Evolutionary conservation across 2,888 invertebrate species (phyloP).

Genomic region (Amiota communis): DNA sequence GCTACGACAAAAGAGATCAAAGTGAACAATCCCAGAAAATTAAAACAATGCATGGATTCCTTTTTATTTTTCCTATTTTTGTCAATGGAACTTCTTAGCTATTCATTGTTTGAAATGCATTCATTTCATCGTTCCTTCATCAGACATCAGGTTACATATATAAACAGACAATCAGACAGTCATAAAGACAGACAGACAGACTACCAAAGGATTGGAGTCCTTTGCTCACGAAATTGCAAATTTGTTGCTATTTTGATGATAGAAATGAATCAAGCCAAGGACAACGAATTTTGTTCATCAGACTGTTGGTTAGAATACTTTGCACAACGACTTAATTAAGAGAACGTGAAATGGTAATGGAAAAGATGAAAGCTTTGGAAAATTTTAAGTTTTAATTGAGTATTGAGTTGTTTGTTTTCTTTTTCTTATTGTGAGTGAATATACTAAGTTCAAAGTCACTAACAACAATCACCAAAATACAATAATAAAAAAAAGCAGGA

Average conservation of each 20-base stretch:
- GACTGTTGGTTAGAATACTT: conserved; percentile 21
- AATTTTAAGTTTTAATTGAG: not conserved
- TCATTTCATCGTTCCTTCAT: conserved; percentile 5
- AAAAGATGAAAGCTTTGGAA: conserved; percentile 1
- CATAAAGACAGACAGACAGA: too few species aligned
- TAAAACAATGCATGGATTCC: conserved; percentile 14
- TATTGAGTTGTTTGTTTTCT: not conserved
- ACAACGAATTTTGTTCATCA: not conserved
- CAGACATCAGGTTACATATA: too few species aligned
- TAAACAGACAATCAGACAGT: too few species aligned
- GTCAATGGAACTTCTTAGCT: too few species aligned
- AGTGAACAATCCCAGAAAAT: conserved; percentile 19
- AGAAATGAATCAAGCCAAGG: not conserved
- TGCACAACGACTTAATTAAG: conserved; percentile 17
- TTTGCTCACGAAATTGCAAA: conserved; percentile 15
- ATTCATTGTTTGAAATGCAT: not conserved
- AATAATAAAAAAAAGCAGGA: too few species aligned
- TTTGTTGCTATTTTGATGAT: conserved; percentile 12
- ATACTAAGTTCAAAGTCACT: too few species aligned
- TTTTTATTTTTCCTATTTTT: not conserved
- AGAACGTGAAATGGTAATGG: not conserved
- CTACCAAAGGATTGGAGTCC: too few species aligned
- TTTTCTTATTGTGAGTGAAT: not conserved
- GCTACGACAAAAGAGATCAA: not conserved
- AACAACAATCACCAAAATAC: too few species aligned